These are phyloP conservation scores for Oeneis ivallda DNA, from an alignment of 2,888 invertebrate genomes.

Conservation along the genomic window DNA sequence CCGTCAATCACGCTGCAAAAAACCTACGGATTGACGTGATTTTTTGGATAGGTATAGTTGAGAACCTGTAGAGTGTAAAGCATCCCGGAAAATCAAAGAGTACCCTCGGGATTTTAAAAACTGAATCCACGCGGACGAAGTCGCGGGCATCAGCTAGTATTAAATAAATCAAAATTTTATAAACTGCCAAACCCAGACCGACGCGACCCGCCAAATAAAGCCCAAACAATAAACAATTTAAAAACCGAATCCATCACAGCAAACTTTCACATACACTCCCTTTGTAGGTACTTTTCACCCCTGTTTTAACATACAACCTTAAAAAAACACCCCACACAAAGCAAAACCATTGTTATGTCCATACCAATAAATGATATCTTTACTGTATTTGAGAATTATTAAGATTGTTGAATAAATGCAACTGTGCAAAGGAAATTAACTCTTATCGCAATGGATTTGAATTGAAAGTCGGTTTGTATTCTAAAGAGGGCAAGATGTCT, in stretches of 20 bases:
- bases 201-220: constrained; percentile 32
- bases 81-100: too few species aligned
- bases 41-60: too few species aligned
- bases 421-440: constrained; percentile 30
- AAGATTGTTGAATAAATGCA: constrained; percentile 25
- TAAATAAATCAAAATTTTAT: constrained; percentile 37
- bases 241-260: constrained; percentile 64
- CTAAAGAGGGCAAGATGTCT: constrained; percentile 27
- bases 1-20: too few species aligned
- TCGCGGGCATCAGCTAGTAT: too few species aligned
- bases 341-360: constrained; percentile 45
- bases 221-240: constrained; percentile 63
- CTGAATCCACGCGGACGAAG: too few species aligned
- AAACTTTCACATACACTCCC: constrained; percentile 55
- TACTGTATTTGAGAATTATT: constrained; percentile 21
- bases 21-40: too few species aligned
- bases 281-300: constrained; percentile 43
- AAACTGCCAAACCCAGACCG: constrained; percentile 39
- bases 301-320: constrained; percentile 33
- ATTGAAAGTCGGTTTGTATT: constrained; percentile 29
- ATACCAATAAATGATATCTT: constrained; percentile 36
- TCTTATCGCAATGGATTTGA: constrained; percentile 28
- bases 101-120: too few species aligned
- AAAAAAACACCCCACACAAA: constrained; percentile 13
- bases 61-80: too few species aligned